Evolutionary conservation across 2,113 vertebrate species (phyloP), one percentile per base, ranked within the genome.

Genomic region (Pelecanus crispus): DNA sequence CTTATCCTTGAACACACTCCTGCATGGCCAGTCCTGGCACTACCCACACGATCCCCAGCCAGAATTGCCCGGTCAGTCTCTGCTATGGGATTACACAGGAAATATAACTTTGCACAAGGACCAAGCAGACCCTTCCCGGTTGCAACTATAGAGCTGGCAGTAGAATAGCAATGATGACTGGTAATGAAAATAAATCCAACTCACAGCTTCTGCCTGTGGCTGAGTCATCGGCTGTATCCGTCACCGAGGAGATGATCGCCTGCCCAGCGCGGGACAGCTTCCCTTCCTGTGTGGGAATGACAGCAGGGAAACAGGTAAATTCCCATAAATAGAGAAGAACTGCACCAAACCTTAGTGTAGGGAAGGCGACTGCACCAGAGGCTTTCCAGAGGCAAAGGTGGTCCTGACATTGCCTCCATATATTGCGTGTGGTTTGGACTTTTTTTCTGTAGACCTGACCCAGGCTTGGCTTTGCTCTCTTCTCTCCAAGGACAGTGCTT

Each of bases 151-250:
- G 75, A 75, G 6, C 52, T 74, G 65, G 47, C 47, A 91, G n/a
- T 4, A 42, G 59, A 67, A 31, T 22, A 31, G 31, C 29, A 74
- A 16, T 80, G 80, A 80, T 11, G 32, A 17, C 22, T 3, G 8
- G 40, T 32, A 88, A 74, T 47, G 73, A 83, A 86, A 96, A 94
- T 68, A 91, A 88, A 90, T 81, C 55, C 71, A 73, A 97, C 97
- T 97, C 92, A 97, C 97, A 88, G 88, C 42, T 96, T 88, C 93
- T 93, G 94, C 79, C 56, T 0, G 1, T 34, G 59, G 86, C 42
- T 79, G 96, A 90, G 84, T 94, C 81, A 80, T 19, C 6, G 16
- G 79, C 82, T 75, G 81, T 17, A 12, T 70, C 65, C 3, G n/a
- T 67, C 44, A n/a, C 38, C 0, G 17, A 26, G 65, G 94, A 79